Conservation (phyloP, 2,113 vertebrate genomes). For the Entelurus aequoreus region DNA sequence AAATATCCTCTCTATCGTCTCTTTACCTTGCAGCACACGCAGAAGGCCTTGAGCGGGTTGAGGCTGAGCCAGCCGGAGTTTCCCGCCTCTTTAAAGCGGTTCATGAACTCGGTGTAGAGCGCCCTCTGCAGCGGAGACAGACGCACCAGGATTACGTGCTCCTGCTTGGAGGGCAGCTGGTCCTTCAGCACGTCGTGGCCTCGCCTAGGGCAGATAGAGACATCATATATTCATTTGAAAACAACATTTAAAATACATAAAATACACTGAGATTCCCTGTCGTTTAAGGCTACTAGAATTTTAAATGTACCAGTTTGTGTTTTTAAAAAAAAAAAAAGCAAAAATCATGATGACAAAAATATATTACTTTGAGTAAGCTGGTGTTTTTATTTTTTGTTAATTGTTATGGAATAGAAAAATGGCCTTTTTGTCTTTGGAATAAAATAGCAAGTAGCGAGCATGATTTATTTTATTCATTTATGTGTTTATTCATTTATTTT, state of each 20-base stretch:
- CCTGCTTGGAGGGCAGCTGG: constrained; percentile 89
- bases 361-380: too few relatives aligned
- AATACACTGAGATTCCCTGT: too few relatives aligned
- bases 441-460: too few relatives aligned
- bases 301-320: too few relatives aligned
- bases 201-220: constrained; percentile 65
- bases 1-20: neutral
- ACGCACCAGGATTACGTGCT: constrained; percentile 90
- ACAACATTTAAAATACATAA: neutral
- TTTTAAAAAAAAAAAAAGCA: too few relatives aligned
- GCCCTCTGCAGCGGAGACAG: constrained; percentile 89
- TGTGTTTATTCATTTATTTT: too few relatives aligned
- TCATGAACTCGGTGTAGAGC: constrained; percentile 94
- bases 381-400: too few relatives aligned
- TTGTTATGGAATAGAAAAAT: too few relatives aligned
- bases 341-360: too few relatives aligned
- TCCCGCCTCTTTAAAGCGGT: constrained; percentile 89
- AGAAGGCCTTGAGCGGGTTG: constrained; percentile 94
- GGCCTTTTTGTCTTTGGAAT: too few relatives aligned
- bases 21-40: constrained; percentile 89
- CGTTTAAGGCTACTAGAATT: too few relatives aligned
- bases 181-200: constrained; percentile 89
- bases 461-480: too few relatives aligned
- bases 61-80: constrained; percentile 92
- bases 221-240: neutral